Base-by-base conservation (phyloP, 2,888 invertebrate genomes). In the Pheosia gnoma region DNA sequence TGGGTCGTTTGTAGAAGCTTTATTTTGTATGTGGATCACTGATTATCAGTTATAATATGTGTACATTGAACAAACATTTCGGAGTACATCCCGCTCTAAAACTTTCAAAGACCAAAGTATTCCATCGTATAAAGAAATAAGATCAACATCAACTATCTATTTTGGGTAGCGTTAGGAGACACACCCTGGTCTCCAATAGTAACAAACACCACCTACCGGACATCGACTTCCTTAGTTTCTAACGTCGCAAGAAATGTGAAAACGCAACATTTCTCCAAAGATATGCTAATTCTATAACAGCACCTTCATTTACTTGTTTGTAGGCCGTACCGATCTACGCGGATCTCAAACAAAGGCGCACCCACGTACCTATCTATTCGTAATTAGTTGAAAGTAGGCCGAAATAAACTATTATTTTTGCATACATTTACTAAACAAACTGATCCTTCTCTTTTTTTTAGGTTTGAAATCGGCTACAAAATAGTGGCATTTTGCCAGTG, bases 321-420 rank as follows among this genome's bases (percentile, higher is more conserved):
- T 68, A 77, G 70, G 71, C 65, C 70, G 66, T 60, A 57, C 25
- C 25, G 25, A 25, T 62, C 71, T 68, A 78, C 75, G 52, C 58
- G 59, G 59, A 68, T 66, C 60, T 59, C 64, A 58, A 71, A 74
- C 79, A 74, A 74, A 74, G 71, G 65, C 74, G 70, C 80, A 72
- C 85, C 83, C 75, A 84, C 84, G 78, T 82, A 74, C 74, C 61
- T 57, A 74, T 75, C 61, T 57, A 59, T 58, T 56, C 37, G 70
- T 83, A 84, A 85, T 85, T 84, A 80, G 71, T 79, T 63, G 84
- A 84, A 88, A 87, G 86, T 84, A 74, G 81, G 82, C 62, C 81
- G 65, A 60, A 59, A 70, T 59, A 60, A 53, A 57, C 59, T 58
- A 63, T 57, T 63, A 63, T 63, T 10, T 41, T 56, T 41, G 56